Evolutionary conservation across 2,797 vertebrate species (phyloP).

Genomic region (Limosa lapponica): DNA sequence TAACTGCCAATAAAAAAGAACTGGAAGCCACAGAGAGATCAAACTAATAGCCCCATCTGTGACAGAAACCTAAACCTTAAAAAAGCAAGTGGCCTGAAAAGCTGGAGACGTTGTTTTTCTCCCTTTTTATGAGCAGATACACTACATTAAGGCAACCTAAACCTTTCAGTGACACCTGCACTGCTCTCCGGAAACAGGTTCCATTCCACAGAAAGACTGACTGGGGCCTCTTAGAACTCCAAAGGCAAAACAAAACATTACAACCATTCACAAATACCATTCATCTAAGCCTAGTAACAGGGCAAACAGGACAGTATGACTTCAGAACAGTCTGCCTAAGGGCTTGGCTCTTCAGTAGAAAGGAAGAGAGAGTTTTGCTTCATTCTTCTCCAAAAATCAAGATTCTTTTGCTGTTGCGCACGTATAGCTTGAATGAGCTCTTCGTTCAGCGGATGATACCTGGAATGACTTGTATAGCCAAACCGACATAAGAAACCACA

Average conservation of each 20-base stretch:
- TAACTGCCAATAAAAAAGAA: not conserved
- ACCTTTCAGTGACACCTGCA: not conserved
- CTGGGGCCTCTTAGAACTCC: not conserved
- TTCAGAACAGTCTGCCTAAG: not conserved
- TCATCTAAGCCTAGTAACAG: not conserved
- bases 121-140: not conserved
- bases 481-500: not conserved
- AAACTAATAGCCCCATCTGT: not conserved
- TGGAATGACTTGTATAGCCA: not conserved
- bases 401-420: not conserved
- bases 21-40: not conserved
- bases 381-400: not conserved
- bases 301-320: not conserved
- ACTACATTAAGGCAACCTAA: not conserved
- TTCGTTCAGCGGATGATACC: not conserved
- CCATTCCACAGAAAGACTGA: not conserved
- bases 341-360: not conserved
- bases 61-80: not conserved
- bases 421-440: not conserved
- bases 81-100: not conserved
- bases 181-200: not conserved
- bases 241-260: not conserved
- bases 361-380: not conserved
- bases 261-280: not conserved
- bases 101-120: not conserved